Conservation (phyloP, 2,113 vertebrate genomes). For the Pachycephala philippinensis region DNA sequence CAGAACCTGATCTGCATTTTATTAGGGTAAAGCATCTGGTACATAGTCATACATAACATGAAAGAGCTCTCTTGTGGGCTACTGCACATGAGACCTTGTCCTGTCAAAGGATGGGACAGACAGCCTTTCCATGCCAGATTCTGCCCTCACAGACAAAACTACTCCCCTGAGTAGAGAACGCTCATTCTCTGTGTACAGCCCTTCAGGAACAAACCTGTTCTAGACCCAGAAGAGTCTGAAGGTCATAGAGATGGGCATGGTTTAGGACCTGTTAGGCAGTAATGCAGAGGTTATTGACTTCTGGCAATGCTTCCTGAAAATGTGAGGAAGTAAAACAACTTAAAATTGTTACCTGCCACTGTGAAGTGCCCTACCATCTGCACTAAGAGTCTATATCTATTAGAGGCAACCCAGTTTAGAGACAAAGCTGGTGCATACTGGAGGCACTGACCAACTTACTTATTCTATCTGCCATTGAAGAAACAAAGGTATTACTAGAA, state of each 20-base stretch:
- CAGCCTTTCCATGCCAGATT: not conserved
- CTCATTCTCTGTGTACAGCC: rapidly evolving
- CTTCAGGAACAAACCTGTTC: not conserved
- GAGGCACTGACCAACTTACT: not conserved
- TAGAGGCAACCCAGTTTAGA: not conserved
- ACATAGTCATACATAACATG: rapidly evolving
- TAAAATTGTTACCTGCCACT: not conserved
- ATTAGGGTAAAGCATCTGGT: not conserved
- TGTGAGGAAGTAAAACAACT: not conserved
- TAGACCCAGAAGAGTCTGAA: not conserved
- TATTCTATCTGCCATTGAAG: not conserved
- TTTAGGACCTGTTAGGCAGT: not conserved
- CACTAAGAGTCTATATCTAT: not conserved
- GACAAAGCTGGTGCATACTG: not conserved
- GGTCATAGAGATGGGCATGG: not conserved
- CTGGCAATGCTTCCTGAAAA: not conserved
- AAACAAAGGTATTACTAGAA: not conserved
- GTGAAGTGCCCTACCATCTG: not conserved
- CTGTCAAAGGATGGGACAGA: not conserved
- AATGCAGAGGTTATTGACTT: not conserved
- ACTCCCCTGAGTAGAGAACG: not conserved
- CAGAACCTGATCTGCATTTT: not conserved
- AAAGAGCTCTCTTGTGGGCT: not conserved
- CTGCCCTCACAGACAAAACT: not conserved
- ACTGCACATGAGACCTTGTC: not conserved